A percentile compares a stretch with the other conserved stretches of the same genome.
Evolutionary conservation across 2,113 vertebrate species (phyloP).

Genomic region (Aviceda subcristata): DNA sequence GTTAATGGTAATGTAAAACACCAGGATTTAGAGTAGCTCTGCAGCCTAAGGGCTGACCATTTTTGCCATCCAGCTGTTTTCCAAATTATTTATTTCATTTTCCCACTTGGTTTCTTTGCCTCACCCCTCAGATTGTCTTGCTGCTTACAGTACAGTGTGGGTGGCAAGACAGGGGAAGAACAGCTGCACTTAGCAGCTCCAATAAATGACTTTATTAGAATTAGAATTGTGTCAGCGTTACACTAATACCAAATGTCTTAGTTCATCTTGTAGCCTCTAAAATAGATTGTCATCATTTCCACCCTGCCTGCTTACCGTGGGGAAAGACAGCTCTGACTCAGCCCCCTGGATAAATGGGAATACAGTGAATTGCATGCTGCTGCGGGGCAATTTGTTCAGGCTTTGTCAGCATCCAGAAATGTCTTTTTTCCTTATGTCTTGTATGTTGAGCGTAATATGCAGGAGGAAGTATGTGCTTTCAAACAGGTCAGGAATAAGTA

Average conservation of each 20-base stretch:
- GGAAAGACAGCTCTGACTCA: constrained; percentile 22
- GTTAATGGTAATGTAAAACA: background rate
- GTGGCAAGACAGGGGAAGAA: background rate
- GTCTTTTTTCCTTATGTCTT: background rate
- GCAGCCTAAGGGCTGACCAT: background rate
- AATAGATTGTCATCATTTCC: constrained; percentile 15
- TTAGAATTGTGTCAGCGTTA: background rate
- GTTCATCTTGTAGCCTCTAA: background rate
- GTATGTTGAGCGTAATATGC: background rate
- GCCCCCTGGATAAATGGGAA: background rate
- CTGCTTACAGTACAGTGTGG: background rate
- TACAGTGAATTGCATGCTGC: background rate
- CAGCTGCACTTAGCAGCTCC: constrained; percentile 14
- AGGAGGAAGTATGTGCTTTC: background rate
- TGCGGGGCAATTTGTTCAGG: background rate
- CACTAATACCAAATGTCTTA: constrained; percentile 1
- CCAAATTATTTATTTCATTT: constrained; percentile 34
- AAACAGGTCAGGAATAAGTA: background rate
- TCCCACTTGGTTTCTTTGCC: background rate
- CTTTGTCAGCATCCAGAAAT: background rate
- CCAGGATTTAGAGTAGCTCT: background rate
- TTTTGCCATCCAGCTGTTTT: constrained; percentile 36
- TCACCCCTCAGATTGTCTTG: background rate
- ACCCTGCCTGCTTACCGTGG: background rate
- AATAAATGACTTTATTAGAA: constrained; percentile 37